Conservation (phyloP, 2,797 vertebrate species). For the Gadopsis marmoratus region DNA sequence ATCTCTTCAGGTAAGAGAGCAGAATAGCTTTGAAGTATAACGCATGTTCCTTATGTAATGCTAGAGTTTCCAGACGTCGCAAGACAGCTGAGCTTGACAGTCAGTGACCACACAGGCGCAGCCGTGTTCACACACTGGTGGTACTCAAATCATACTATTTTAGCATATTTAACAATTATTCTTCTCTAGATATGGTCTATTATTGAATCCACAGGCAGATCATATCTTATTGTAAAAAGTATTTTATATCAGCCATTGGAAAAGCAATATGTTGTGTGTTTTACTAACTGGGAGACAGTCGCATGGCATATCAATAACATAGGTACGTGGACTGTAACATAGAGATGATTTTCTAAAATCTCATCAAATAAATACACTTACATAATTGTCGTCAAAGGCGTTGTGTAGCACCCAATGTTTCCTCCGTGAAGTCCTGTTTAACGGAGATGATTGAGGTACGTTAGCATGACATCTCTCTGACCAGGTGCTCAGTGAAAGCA, state of each 20-base stretch:
- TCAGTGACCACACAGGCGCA: background rate
- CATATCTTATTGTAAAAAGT: too few species aligned
- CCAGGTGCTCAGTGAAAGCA: background rate
- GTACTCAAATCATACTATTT: background rate
- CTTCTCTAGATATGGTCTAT: background rate
- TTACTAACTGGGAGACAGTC: background rate
- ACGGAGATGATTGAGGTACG: background rate
- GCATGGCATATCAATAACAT: background rate
- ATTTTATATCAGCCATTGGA: too few species aligned
- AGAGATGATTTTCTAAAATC: background rate
- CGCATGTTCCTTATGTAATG: conserved; percentile 1
- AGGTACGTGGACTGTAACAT: background rate
- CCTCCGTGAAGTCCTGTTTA: background rate
- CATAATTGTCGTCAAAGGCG: background rate
- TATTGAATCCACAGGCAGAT: background rate
- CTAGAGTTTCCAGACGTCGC: background rate
- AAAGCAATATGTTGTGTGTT: too few species aligned
- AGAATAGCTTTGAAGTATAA: background rate
- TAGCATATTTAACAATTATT: background rate
- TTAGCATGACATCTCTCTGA: background rate
- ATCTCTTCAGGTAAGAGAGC: background rate
- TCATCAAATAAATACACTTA: background rate
- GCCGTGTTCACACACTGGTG: too few species aligned
- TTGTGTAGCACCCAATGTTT: background rate
- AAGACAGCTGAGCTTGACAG: background rate